Evolutionary conservation across 2,113 vertebrate genomes (phyloP), one percentile per base, ranked within the genome.

Genomic region (Gambusia affinis): DNA sequence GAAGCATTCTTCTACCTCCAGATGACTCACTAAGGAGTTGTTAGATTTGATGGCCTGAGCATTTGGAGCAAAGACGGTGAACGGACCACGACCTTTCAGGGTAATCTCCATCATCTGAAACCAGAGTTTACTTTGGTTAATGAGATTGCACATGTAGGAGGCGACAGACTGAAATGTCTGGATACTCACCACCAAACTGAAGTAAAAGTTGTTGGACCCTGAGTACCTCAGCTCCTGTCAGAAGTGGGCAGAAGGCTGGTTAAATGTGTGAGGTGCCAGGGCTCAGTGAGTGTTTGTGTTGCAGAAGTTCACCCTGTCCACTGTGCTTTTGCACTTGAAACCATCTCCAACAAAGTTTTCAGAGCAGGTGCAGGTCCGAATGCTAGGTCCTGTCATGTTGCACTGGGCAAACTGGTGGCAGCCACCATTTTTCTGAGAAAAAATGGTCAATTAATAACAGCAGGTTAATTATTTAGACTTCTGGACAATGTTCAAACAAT

Each of bases 51-150:
- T 91, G 15, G 93, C 28, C 0, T 87, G 8, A 0, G 64, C 72
- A 0, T 0, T 92, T 2, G 97, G 97, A 1, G 66, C 91, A 3
- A 99, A 97, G 8, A 98, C 86, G 0, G 97, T 99, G 92, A 97
- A 98, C 0, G 97, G 96, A 0, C 97, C 98, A 0, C 92, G 78
- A 0, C 93, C 91, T 1, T 67, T 15, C 33, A 98, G 61, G 19
- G 63, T 85, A 14, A 96, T n/a, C 0, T 76, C 75, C 8, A 76
- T 57, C 0, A 77, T 51, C 97, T 99, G 91, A 22, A 81, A 88
- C 3, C 15, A 86, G n/a, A 82, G 69, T 12, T 27, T 1, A 31
- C 4, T 0, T 33, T 19, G 70, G 60, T 72, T 22, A 10, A 19
- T 0, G 1, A 6, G 14, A 4, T 54, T 22, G 12, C 0, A 17